These are phyloP conservation scores for Agrotis segetum DNA, from an alignment of 2,888 invertebrate genomes.

Conservation along the genomic window DNA sequence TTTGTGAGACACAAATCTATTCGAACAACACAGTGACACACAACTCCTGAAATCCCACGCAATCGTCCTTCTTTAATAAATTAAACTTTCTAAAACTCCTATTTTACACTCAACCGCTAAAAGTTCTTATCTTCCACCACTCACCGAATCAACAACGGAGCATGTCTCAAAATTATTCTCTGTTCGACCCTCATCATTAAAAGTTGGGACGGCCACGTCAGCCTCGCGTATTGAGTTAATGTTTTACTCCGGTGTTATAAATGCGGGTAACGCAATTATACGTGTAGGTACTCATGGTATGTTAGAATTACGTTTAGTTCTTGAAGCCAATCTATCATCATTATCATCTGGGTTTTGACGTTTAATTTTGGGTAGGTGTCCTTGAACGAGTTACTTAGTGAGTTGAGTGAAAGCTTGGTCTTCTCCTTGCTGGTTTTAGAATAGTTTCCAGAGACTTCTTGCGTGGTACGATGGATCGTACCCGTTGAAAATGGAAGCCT, in stretches of 20 bases:
- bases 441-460: no score
- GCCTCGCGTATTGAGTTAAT: conserved; percentile 69
- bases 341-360: conserved; percentile 15
- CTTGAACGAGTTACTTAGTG: neutral
- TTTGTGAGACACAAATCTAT: neutral
- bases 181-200: conserved; percentile 80
- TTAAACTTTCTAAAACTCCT: conserved; percentile 15
- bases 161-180: conserved; percentile 70
- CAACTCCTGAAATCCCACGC: neutral
- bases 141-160: conserved; percentile 59
- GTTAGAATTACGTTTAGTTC: conserved; percentile 21
- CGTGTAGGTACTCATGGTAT: conserved; percentile 19
- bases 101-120: conserved; percentile 17
- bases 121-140: conserved; percentile 23
- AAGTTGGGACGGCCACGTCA: conserved; percentile 76
- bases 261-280: conserved; percentile 46
- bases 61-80: conserved; percentile 2
- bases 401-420: no score
- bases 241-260: conserved; percentile 64
- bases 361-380: neutral
- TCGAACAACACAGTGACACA: neutral
- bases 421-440: no score
- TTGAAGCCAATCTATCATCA: conserved; percentile 30
- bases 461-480: no score
- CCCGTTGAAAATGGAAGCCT: no score